Conservation (phyloP, 2,113 vertebrate species). For the Ciconia maguari region DNA sequence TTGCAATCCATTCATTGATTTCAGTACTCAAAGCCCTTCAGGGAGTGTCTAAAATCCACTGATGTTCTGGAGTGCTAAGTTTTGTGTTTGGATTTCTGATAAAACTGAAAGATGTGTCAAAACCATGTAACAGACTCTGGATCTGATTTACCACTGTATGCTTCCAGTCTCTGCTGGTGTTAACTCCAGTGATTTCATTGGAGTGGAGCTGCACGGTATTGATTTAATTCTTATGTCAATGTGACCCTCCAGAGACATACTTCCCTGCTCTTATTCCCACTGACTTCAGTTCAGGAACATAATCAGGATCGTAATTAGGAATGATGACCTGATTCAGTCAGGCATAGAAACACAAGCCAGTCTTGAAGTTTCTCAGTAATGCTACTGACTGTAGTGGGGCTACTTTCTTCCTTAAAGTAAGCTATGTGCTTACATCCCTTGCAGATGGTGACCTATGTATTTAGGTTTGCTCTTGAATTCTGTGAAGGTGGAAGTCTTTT, state of each 20-base stretch:
- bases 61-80: slow-evolving; percentile 21
- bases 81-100: slow-evolving; percentile 48
- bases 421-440: not conserved
- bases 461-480: not conserved
- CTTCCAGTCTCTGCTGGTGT: not conserved
- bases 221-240: slow-evolving; percentile 23
- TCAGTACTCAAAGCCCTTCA: slow-evolving; percentile 14
- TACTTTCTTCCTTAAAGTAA: not conserved
- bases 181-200: not conserved
- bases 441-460: not conserved
- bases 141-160: slow-evolving; percentile 28
- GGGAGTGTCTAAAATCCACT: slow-evolving; percentile 12
- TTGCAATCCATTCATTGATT: slow-evolving; percentile 45
- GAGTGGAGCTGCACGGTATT: not conserved
- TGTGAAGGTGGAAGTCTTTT: not conserved
- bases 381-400: not conserved
- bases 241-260: slow-evolving; percentile 5
- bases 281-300: slow-evolving; percentile 23
- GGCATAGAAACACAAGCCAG: slow-evolving; percentile 13
- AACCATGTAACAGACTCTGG: not conserved
- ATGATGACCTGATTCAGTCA: slow-evolving; percentile 49
- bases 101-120: slow-evolving; percentile 41
- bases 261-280: slow-evolving; percentile 35
- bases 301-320: slow-evolving; percentile 50
- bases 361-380: not conserved